Percentiles rank a stretch among this genome's conserved stretches.
Conservation (phyloP, 2,113 vertebrate genomes). For the Hirundichthys speculiger region DNA sequence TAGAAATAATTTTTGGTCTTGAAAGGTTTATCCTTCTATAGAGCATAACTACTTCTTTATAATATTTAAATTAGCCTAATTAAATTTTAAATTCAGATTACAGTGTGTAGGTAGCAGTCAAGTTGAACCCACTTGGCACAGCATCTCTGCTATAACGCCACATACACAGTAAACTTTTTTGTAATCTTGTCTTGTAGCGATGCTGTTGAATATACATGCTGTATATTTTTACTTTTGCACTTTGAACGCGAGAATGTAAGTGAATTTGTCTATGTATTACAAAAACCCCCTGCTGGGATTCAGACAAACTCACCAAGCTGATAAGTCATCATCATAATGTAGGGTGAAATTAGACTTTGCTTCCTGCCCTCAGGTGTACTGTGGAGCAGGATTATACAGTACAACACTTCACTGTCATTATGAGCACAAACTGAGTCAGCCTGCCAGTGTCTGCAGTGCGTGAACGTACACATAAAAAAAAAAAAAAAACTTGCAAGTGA, state of each 20-base stretch:
- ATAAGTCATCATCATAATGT: constrained; percentile 14
- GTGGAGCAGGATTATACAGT: constrained; percentile 58
- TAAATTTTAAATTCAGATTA: background rate
- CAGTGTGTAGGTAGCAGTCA: background rate
- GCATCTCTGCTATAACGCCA: background rate
- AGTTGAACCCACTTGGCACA: background rate
- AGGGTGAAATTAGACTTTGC: constrained; percentile 32
- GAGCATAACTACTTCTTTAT: too few relatives aligned
- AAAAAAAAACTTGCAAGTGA: constrained; percentile 42
- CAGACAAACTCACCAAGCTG: constrained; percentile 17
- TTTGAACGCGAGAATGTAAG: constrained; percentile 7
- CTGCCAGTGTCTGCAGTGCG: constrained; percentile 37
- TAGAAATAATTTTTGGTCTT: too few relatives aligned
- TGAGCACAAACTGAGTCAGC: constrained; percentile 52
- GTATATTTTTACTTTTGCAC: constrained; percentile 7
- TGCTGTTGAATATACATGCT: background rate
- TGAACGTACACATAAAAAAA: constrained; percentile 29
- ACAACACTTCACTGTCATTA: constrained; percentile 65
- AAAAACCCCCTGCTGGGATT: constrained; percentile 20
- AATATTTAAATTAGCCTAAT: too few relatives aligned
- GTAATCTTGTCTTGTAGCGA: background rate
- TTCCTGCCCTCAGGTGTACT: constrained; percentile 65
- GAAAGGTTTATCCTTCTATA: too few relatives aligned
- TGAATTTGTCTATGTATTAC: constrained; percentile 13
- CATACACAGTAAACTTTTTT: background rate